Evolutionary conservation across 2,113 vertebrate species (phyloP), one percentile per base, ranked within the genome.

Genomic region (Salvator merianae): DNA sequence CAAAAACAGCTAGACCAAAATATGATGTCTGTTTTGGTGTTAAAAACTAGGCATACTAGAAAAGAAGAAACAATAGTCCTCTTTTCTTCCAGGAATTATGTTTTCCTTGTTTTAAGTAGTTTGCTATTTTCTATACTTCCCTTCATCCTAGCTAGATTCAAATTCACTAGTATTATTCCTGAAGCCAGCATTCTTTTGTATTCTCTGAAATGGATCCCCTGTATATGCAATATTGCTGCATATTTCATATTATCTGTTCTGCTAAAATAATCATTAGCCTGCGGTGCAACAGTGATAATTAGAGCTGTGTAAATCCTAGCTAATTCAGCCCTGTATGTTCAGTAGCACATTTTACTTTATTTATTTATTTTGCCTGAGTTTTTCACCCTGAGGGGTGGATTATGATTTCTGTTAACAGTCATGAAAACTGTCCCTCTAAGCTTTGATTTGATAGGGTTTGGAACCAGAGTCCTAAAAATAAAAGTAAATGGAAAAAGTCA

Each of bases 201-300:
- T 71, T 86, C 90, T 91, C 89, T 91, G 55, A 87, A 91, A 93
- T 2, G 0, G 63, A 34, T n/a, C 76, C 28, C 78, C 59, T 83
- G 90, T 89, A 75, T 90, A 91, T 85, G 80, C 86, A 88, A 5
- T 78, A 36, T 82, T 93, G 78, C 80, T 88, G 79, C 78, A n/a
- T 88, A 40, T 93, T 92, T 89, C 36, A 91, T 78, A 91, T 90
- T 83, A 82, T 71, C 77, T 91, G 1, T 85, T 84, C 38, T 85
- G 69, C 55, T 87, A 75, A 93, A 91, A 92, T 92, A 94, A 93
- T 82, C 88, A 91, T 88, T 89, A 88, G 81, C 40, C 90, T 82
- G 74, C 79, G 55, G 93, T 83, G 63, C 55, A 86, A 22, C 91
- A 82, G 92, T 91, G 92, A 69, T 50, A 93, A 84, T 92, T 91